A percentile compares a stretch with the other conserved stretches of the same genome.
phyloP scores from a whole-genome alignment of 2,113 vertebrate genomes.

The Hyaena hyaena region DNA sequence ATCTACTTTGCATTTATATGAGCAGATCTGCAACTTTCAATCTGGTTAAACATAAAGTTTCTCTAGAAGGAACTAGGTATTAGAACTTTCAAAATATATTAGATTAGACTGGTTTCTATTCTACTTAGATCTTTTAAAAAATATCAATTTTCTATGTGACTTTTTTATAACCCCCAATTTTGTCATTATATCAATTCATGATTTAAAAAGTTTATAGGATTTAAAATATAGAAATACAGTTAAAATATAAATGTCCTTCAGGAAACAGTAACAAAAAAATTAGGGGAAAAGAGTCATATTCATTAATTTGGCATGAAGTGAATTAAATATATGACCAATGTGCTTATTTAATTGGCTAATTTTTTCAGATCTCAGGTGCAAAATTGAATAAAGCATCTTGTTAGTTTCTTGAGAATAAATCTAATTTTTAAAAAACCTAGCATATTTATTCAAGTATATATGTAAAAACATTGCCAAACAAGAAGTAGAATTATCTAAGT shows the following conservation, averaged over 20 bases:
- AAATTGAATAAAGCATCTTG: neutral
- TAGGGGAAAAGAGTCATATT: neutral
- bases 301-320: neutral
- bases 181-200: neutral
- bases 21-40: slow-evolving; percentile 73
- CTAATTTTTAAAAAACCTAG: neutral
- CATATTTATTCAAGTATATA: neutral
- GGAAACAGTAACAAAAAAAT: neutral
- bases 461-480: neutral
- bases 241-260: neutral
- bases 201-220: neutral
- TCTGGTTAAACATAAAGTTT: slow-evolving; percentile 63
- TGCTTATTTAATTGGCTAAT: neutral
- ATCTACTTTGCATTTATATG: slow-evolving; percentile 84
- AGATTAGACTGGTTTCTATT: slow-evolving; percentile 70
- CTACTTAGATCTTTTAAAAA: slow-evolving; percentile 10
- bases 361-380: neutral
- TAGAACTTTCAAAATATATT: slow-evolving; percentile 63
- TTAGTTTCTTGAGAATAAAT: neutral
- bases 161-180: neutral
- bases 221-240: neutral
- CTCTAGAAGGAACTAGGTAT: slow-evolving; percentile 72
- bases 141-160: neutral
- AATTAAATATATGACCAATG: neutral
- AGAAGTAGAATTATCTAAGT: neutral